Conservation (phyloP, 2,888 invertebrate genomes). For the Drosophila neutralis region DNA sequence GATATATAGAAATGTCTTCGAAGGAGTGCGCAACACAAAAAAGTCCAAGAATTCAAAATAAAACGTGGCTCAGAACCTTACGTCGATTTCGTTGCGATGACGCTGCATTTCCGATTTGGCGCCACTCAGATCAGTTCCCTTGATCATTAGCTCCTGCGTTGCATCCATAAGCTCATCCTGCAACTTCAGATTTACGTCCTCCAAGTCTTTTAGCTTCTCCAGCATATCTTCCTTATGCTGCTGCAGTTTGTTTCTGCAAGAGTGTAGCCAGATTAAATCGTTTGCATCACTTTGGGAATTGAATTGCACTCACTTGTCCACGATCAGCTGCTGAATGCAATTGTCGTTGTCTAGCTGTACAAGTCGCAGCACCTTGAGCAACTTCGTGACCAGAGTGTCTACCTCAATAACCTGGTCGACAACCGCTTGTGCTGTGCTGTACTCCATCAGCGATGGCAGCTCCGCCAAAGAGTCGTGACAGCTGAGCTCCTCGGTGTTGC, state of each 20-base stretch:
- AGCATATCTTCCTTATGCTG: constrained; percentile 85
- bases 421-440: constrained; percentile 87
- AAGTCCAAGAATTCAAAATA: constrained; percentile 30
- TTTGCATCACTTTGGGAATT: not conserved
- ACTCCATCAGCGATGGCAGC: constrained; percentile 85
- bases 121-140: constrained; percentile 86
- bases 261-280: not conserved
- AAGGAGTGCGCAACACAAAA: constrained; percentile 64
- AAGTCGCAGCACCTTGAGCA: constrained; percentile 90
- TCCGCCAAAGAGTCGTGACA: constrained; percentile 86
- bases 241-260: constrained; percentile 83
- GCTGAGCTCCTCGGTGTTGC: constrained; percentile 83
- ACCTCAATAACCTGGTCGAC: constrained; percentile 91
- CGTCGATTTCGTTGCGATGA: constrained; percentile 87
- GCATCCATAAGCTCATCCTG: constrained; percentile 87
- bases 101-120: constrained; percentile 86
- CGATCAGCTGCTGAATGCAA: constrained; percentile 88
- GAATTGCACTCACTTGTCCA: constrained; percentile 86
- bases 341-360: constrained; percentile 90
- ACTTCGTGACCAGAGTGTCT: constrained; percentile 90
- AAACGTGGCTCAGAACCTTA: constrained; percentile 83
- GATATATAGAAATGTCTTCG: constrained; percentile 78
- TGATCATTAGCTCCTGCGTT: constrained; percentile 86
- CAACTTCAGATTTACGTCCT: constrained; percentile 86
- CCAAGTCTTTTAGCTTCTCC: constrained; percentile 86